phyloP scores from a whole-genome alignment of 2,797 vertebrate species.

The Sus cebifrons region DNA sequence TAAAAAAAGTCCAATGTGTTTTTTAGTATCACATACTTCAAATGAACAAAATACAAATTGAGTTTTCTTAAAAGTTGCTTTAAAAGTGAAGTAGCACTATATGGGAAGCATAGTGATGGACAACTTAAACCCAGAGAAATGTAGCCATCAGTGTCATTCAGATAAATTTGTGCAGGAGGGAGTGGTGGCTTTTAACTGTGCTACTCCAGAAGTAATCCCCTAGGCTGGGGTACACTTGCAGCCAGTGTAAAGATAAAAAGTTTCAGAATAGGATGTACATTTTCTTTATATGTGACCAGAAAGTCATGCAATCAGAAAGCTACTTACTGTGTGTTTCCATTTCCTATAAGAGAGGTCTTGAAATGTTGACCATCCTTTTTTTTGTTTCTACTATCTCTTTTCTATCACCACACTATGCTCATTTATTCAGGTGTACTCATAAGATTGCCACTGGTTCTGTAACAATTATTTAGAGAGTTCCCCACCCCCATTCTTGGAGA shows the following conservation, averaged over 20 bases:
- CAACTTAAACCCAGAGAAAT: conserved; percentile 54
- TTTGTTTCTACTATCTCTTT: not conserved
- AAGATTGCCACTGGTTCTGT: not conserved
- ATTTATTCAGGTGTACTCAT: not conserved
- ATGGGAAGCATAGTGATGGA: not conserved
- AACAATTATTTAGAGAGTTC: conserved; percentile 1
- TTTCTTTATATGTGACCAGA: conserved; percentile 45
- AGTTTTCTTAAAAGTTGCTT: conserved; percentile 68
- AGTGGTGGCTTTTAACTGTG: not conserved
- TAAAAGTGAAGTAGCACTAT: conserved; percentile 38
- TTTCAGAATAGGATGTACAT: not conserved
- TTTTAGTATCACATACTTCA: conserved; percentile 65
- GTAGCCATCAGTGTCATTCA: conserved; percentile 34
- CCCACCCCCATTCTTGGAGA: not conserved
- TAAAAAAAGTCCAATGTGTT: conserved; percentile 15
- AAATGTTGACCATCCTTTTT: not conserved
- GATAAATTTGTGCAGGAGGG: not conserved
- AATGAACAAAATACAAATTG: conserved; percentile 43
- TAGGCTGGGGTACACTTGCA: not conserved
- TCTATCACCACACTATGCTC: not conserved
- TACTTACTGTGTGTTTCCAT: conserved; percentile 58
- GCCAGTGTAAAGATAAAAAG: conserved; percentile 16
- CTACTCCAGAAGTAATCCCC: not conserved
- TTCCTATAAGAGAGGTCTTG: not conserved
- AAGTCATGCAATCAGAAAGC: conserved; percentile 32